Conservation (phyloP, 1,140 invertebrate genomes). For the Streblospio benedicti region DNA sequence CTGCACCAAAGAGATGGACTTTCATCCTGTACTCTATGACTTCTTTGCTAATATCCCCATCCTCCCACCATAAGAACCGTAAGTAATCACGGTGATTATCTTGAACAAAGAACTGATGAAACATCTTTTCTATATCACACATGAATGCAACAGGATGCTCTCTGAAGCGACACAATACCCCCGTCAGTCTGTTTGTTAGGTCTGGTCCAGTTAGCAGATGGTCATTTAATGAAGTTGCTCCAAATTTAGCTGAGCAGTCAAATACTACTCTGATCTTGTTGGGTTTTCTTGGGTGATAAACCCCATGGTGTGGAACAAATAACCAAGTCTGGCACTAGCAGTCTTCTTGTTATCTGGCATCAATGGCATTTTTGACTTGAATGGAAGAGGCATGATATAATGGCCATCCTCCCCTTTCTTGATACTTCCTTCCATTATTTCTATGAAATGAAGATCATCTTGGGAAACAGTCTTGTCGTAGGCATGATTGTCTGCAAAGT, state of each 20-base stretch:
- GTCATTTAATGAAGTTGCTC: conserved; percentile 29
- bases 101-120: conserved; percentile 18
- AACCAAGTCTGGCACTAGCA: background rate
- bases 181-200: conserved; percentile 33
- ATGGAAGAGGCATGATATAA: conserved; percentile 5
- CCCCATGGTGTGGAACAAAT: conserved; percentile 22
- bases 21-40: conserved; percentile 16
- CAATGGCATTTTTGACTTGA: background rate
- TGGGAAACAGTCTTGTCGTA: background rate
- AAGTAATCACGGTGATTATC: conserved; percentile 16
- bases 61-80: conserved; percentile 19
- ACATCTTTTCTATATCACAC: conserved; percentile 23
- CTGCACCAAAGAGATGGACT: conserved; percentile 19
- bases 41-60: conserved; percentile 13
- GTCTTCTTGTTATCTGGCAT: conserved; percentile 2
- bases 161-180: conserved; percentile 24
- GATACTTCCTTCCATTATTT: background rate
- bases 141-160: conserved; percentile 21
- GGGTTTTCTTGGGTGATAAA: conserved; percentile 21
- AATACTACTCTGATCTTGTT: conserved; percentile 23
- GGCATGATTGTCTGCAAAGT: conserved; percentile 2
- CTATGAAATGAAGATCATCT: background rate
- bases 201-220: conserved; percentile 31
- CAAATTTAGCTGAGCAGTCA: conserved; percentile 20
- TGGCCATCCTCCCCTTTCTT: too few relatives aligned